A percentile compares a stretch with the other conserved stretches of the same genome.
Conservation (phyloP, 30 jellyfish, hydroid and myxozoan species). For the Pelagia noctiluca region DNA sequence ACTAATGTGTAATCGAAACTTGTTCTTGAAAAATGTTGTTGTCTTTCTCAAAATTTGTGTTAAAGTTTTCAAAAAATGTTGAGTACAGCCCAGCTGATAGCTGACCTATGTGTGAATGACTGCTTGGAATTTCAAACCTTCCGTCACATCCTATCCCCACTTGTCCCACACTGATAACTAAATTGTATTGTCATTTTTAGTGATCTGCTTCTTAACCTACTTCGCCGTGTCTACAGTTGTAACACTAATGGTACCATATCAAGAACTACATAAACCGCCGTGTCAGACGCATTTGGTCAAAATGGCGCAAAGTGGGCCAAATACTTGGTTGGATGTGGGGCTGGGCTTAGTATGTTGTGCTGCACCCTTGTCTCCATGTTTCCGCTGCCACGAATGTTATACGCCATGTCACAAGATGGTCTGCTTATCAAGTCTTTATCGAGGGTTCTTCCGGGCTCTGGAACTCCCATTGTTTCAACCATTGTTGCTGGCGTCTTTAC, state of each 20-base stretch:
- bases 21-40: too few species aligned
- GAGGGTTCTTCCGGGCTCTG: constrained; percentile 54
- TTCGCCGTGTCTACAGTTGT: constrained; percentile 69
- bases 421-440: constrained; percentile 63
- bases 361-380: constrained; percentile 80
- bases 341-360: constrained; percentile 79
- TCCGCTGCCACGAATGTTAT: constrained; percentile 88
- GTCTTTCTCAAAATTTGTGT: too few species aligned
- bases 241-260: constrained; percentile 85
- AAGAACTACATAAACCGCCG: constrained; percentile 63
- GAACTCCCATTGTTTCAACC: constrained; percentile 76
- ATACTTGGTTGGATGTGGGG: constrained; percentile 64
- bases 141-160: too few species aligned
- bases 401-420: constrained; percentile 94
- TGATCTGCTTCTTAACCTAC: constrained; percentile 57
- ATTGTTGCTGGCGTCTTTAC: constrained; percentile 69
- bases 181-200: too few species aligned
- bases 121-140: too few species aligned
- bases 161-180: too few species aligned
- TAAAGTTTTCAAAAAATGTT: too few species aligned
- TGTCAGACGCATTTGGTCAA: constrained; percentile 54
- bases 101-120: too few species aligned
- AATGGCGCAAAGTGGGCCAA: constrained; percentile 44
- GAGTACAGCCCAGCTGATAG: too few species aligned
- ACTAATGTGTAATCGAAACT: too few species aligned